Base-by-base conservation (phyloP, 2,797 vertebrate genomes). In the Pygocentrus nattereri region DNA sequence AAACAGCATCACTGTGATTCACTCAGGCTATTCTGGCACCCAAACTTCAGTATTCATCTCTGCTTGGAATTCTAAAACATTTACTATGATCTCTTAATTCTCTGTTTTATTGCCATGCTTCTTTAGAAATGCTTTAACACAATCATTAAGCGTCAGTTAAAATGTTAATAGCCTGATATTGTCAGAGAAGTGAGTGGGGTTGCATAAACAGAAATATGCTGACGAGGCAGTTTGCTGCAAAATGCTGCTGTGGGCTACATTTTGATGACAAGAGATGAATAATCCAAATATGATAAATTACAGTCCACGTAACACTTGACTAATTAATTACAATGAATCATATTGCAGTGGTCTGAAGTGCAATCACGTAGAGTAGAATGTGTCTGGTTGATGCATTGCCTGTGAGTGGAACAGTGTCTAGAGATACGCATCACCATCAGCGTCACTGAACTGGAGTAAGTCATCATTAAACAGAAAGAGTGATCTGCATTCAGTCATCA, bases 291-390 rank as follows among this genome's bases (percentile, higher is more conserved):
- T 94, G 92, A 94, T 93, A 88, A 91, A 93, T 94, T 91, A 91
- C 84, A 89, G 84, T 84, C 88, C 91, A 90, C 47, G 15, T 90
- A 90, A 85, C 88, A 88, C 91, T 92, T 89, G 25, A 27, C 85
- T 91, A 93, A 94, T 94, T 93, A 91, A 94, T 92, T 91, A 85
- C 88, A 93, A 94, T 94, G 87, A 94, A 94, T 94, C 91, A 93
- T 89, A 88, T 88, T 88, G 88, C 90, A 89, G 91, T 89, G 89
- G 91, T 92, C 85, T 82, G 89, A 93, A 89, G 91, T 89, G 87
- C 73, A 90, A 85, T 90, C 90, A 82, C 85, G 88, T 92, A 90
- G 92, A 93, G 92, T 90, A 89, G 87, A 88, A 77, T 65, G 38
- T 77, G 89, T 91, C 90, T 87, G 79, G 86, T 92, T 93, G 92